Conservation (phyloP, 2,797 vertebrate genomes). For the Agapornis canus region DNA sequence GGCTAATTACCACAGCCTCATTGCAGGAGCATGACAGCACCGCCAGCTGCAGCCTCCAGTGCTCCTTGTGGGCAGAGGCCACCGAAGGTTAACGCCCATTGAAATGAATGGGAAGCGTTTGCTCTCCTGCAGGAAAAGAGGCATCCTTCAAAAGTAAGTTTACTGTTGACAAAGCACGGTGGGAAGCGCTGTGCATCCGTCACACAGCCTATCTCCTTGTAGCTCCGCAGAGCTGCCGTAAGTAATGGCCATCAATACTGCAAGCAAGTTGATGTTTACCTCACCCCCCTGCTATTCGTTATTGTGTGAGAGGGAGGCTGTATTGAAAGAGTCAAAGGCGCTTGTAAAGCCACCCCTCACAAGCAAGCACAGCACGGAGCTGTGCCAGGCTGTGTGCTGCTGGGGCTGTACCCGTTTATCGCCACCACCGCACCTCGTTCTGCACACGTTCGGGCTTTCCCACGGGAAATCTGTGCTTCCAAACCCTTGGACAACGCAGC, state of each 20-base stretch:
- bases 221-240: neutral
- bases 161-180: neutral
- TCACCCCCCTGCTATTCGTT: neutral
- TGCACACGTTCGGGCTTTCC: fast-evolving
- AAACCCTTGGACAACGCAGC: neutral
- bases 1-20: neutral
- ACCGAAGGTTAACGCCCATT: neutral
- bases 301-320: neutral
- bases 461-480: neutral
- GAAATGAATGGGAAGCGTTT: neutral
- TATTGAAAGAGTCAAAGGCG: neutral
- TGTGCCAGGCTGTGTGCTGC: neutral
- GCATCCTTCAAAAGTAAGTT: neutral
- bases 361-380: neutral
- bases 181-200: neutral
- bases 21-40: neutral
- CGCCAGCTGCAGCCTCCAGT: neutral
- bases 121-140: neutral
- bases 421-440: neutral
- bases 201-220: neutral
- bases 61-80: neutral
- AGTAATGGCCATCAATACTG: neutral
- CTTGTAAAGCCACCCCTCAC: neutral
- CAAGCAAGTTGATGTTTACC: neutral
- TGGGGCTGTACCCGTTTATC: fast-evolving